phyloP scores from a whole-genome alignment of 2,888 invertebrate genomes.

The Melipona beecheii region DNA sequence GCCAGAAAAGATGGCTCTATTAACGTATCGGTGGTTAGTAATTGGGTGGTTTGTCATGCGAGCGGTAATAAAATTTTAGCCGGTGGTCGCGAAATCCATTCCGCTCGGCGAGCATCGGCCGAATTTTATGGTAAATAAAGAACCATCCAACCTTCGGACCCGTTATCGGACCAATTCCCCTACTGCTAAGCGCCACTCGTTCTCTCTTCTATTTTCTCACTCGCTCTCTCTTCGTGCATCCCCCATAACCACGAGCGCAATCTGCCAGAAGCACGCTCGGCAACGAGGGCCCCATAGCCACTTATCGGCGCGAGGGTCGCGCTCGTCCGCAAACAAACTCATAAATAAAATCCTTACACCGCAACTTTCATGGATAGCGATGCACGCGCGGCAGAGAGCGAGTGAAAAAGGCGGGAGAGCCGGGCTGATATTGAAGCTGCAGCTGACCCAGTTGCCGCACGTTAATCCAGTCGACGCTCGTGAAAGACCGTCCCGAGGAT shows the following conservation, averaged over 20 bases:
- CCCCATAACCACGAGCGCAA: slow-evolving; percentile 67
- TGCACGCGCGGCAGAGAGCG: slow-evolving; percentile 8
- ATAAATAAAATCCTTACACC: slow-evolving; percentile 72
- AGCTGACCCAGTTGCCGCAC: slow-evolving; percentile 57
- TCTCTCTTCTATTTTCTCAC: not conserved
- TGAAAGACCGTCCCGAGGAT: slow-evolving; percentile 33
- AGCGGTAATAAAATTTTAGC: slow-evolving; percentile 53
- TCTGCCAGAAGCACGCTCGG: slow-evolving; percentile 71
- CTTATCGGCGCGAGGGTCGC: slow-evolving; percentile 71
- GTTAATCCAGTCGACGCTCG: slow-evolving; percentile 28
- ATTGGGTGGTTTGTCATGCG: slow-evolving; percentile 47
- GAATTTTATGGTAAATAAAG: slow-evolving; percentile 62
- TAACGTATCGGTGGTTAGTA: slow-evolving; percentile 49
- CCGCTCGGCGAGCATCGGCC: slow-evolving; percentile 13
- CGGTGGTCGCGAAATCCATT: slow-evolving; percentile 39
- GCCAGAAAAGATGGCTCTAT: slow-evolving; percentile 28
- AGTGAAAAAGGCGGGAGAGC: not conserved
- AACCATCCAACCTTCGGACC: slow-evolving; percentile 28
- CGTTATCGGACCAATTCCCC: slow-evolving; percentile 59
- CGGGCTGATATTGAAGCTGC: slow-evolving; percentile 42
- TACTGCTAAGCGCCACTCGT: slow-evolving; percentile 16
- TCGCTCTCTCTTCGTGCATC: not conserved
- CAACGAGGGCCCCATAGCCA: slow-evolving; percentile 65
- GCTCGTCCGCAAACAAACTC: slow-evolving; percentile 74
- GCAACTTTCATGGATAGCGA: slow-evolving; percentile 45